These are phyloP conservation scores for Hylia prasina DNA, from an alignment of 2,113 vertebrate species.

Conservation along the genomic window DNA sequence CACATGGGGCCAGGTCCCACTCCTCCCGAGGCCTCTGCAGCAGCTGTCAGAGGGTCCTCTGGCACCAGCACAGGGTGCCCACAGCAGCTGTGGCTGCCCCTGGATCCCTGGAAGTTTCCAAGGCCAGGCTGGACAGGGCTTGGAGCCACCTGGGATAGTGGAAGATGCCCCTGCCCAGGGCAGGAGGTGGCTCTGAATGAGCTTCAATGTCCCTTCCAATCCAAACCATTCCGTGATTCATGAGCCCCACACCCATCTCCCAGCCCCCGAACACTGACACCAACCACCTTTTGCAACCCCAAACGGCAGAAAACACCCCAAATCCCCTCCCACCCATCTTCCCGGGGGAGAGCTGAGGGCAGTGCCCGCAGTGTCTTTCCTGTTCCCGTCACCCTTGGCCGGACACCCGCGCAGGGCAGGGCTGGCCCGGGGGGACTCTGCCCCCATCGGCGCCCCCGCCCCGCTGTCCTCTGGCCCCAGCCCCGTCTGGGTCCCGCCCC, in stretches of 20 bases:
- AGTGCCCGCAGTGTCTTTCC: too few species aligned
- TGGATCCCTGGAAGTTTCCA: neutral
- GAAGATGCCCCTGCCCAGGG: neutral
- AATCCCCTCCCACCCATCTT: too few species aligned
- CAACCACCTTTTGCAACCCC: neutral
- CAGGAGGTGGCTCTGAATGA: rapidly evolving
- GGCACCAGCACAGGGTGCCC: neutral
- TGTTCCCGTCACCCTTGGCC: neutral
- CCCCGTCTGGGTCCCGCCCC: too few species aligned
- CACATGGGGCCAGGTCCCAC: rapidly evolving
- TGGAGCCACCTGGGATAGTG: neutral
- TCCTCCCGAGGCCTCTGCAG: neutral
- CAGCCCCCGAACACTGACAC: neutral
- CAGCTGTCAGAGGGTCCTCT: rapidly evolving
- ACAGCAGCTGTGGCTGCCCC: neutral
- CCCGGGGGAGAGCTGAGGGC: neutral
- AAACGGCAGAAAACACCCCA: neutral
- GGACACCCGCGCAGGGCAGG: too few species aligned
- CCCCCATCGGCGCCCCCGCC: neutral
- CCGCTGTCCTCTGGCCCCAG: neutral
- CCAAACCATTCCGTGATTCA: neutral
- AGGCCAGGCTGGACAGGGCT: neutral
- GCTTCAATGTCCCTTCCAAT: neutral
- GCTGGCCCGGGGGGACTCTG: neutral
- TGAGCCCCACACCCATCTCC: neutral